Evolutionary conservation across 1,140 invertebrate species (phyloP), one percentile per base, ranked within the genome.

Genomic region (Neelides sp.): DNA sequence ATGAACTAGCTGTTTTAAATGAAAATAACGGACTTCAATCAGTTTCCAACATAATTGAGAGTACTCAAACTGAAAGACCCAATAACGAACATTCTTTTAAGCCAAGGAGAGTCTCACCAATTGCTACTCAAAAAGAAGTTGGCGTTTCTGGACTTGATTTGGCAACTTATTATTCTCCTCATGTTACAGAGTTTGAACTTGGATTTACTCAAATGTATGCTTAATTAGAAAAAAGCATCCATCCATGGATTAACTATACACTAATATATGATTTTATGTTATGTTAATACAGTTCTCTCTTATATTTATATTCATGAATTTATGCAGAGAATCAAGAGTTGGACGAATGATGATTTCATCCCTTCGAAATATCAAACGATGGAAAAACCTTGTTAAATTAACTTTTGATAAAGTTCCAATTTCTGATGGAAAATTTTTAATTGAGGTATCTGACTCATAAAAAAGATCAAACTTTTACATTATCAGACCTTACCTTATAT

Each of bases 351-450:
- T 47, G 10, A 8, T 36, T 2, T 28, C 34, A 23, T 27, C 27
- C 17, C 34, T 48, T 12, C 27, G 23, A 7, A 26, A 17, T 15
- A 48, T 48, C 15, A 26, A 2, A 2, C 20, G 28, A 13, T 48
- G 34, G 35, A 37, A 39, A 12, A 17, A 3, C 24, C 40, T 48
- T n/a, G 26, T n/a, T 15, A 48, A 48, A 20, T 13, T 53, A 1
- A 47, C 51, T n/a, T 28, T 53, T n/a, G 37, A 41, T 41, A 40
- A 40, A 19, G 13, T 53, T n/a, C 51, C 51, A 4, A 46, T 53
- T 26, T 26, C 24, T 8, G 40, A 53, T 26, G 51, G 45, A 8
- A 53, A 53, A 42, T 53, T 53, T 43, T 43, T 53, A 22, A 23
- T 43, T 7, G 45, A 53, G 45, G 51, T 53, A 34, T 23, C 15